Evolutionary conservation across 2,797 vertebrate species (phyloP), one percentile per base, ranked within the genome.

Genomic region (Aselliscus stoliczkanus): DNA sequence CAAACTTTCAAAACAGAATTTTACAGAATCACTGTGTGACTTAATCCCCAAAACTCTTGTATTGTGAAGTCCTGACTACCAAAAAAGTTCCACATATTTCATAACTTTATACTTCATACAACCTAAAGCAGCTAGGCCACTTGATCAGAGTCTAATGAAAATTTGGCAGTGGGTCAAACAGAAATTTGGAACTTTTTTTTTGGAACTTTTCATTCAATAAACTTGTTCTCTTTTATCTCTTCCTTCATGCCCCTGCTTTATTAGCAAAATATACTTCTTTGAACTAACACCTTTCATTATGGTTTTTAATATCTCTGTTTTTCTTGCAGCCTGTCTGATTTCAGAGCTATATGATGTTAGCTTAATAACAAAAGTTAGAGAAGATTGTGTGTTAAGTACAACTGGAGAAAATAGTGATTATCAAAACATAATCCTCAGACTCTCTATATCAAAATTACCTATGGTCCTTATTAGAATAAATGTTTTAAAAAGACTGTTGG

Each of bases 1-100:
- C 96, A 98, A 96, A 96, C 92, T 97, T 97, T 95, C 93, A 97
- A 98, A 98, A 97, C 87, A 90, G 97, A 93, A 62, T 62, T 97
- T 98, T 97, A 94, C 83, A 96, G 95, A 97, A 97, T 93, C 80
- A 96, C 20, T 52, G 7, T 69, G 58, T 75, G 58, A 98, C 70
- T 93, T 94, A 88, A 92, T 97, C 58, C 31, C 93, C 93, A 65
- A 17, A 97, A 96, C 17, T 50, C 79, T 94, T 90, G 58, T 11
- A 93, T 97, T 87, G 96, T 96, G 89, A 95, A 76, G 44, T 85
- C 67, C 90, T 96, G 73, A 93, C 83, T 92, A 84, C 25, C 72
- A 5, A 88, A 83, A 90, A 97, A 76, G 42, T 94, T 90, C 88
- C 65, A 94, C 58, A 83, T 25, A 52, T 25, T 85, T 58, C 88